Percentiles rank a stretch among this genome's conserved stretches.
These are phyloP conservation scores for Paradoxurus hermaphroditus DNA, from an alignment of 2,113 vertebrate species.

Conservation along the genomic window DNA sequence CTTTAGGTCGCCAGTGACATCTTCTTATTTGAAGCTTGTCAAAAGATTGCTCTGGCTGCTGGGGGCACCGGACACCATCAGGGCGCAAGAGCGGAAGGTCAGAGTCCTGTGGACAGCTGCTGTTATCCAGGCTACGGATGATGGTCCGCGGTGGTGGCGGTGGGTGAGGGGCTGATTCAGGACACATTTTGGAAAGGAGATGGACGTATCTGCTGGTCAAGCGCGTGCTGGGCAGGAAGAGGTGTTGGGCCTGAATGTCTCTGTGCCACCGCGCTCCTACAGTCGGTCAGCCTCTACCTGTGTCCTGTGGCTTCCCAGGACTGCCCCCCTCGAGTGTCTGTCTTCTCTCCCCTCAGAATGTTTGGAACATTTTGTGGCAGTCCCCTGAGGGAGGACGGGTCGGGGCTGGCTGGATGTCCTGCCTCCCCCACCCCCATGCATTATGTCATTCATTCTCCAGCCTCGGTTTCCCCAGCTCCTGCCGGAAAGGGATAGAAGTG, in stretches of 20 bases:
- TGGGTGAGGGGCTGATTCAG: not conserved
- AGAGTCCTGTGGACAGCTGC: rapidly evolving
- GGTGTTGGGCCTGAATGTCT: not conserved
- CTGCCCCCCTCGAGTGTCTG: not conserved
- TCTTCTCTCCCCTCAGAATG: not conserved
- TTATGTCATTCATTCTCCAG: not conserved
- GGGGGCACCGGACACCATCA: rapidly evolving
- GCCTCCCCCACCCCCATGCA: rapidly evolving
- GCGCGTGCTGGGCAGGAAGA: not conserved
- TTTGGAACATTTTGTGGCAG: not conserved
- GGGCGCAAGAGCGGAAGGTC: not conserved
- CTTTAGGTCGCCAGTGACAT: not conserved
- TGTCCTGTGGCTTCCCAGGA: not conserved
- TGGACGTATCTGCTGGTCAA: rapidly evolving
- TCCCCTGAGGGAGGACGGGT: not conserved
- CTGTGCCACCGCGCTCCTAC: not conserved
- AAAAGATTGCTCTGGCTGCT: rapidly evolving
- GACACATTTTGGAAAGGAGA: not conserved
- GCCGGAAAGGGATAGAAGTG: not conserved
- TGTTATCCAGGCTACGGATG: not conserved
- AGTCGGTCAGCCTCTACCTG: not conserved
- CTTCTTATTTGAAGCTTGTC: not conserved
- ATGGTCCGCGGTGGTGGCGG: rapidly evolving
- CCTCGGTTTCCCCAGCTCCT: conserved; percentile 46
- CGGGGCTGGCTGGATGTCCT: not conserved